Conservation (phyloP, 2,888 invertebrate genomes). For the Ptychoptera contaminata region DNA sequence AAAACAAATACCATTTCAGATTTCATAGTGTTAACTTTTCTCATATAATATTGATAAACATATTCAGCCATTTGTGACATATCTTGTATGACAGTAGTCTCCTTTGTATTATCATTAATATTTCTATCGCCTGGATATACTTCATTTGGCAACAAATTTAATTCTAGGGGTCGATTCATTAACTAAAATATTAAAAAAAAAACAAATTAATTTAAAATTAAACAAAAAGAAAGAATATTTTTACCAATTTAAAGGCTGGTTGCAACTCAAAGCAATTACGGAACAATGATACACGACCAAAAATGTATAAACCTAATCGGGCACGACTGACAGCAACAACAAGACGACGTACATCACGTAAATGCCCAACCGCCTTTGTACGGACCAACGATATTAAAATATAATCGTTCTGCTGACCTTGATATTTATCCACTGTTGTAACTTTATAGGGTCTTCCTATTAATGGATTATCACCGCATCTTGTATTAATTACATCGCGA, state of each 20-base stretch:
- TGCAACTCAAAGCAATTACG: constrained; percentile 93
- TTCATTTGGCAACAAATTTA: constrained; percentile 70
- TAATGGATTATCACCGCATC: constrained; percentile 88
- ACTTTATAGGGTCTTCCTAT: constrained; percentile 87
- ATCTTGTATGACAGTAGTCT: constrained; percentile 46
- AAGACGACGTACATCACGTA: constrained; percentile 87
- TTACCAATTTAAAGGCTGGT: constrained; percentile 82
- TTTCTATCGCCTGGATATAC: constrained; percentile 55
- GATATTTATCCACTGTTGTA: constrained; percentile 97
- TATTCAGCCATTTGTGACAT: constrained; percentile 94
- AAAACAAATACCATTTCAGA: constrained; percentile 17
- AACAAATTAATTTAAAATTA: not conserved
- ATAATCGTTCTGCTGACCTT: constrained; percentile 99
- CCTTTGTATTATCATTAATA: constrained; percentile 31
- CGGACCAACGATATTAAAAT: constrained; percentile 91
- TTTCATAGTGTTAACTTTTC: constrained; percentile 50
- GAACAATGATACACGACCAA: constrained; percentile 84
- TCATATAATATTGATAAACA: constrained; percentile 83
- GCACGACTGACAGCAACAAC: constrained; percentile 98
- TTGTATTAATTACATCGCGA: constrained; percentile 82
- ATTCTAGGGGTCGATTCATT: constrained; percentile 60
- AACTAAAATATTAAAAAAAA: constrained; percentile 38
- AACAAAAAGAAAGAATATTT: constrained; percentile 3
- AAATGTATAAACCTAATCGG: constrained; percentile 87
- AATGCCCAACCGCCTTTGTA: constrained; percentile 93